These are phyloP conservation scores for Spatula versicolor DNA, from an alignment of 2,797 vertebrate genomes.

Conservation along the genomic window DNA sequence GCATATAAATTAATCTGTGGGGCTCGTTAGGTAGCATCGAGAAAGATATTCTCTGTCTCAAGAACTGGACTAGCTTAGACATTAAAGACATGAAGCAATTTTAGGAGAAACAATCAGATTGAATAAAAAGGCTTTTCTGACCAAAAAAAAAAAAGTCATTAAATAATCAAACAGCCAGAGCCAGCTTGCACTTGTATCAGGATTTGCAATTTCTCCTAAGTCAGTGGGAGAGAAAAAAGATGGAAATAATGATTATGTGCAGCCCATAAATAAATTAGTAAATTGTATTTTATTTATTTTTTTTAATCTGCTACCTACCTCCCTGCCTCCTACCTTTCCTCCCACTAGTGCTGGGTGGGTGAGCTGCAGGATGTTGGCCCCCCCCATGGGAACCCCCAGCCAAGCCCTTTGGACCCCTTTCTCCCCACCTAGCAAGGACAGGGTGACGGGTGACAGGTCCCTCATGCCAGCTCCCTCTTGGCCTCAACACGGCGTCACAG, in stretches of 20 bases:
- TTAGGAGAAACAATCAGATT: conserved; percentile 15
- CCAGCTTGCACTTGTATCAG: background rate
- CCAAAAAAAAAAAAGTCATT: background rate
- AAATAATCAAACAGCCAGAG: background rate
- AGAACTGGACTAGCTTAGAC: background rate
- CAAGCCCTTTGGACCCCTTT: background rate
- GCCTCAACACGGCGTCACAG: fast-evolving
- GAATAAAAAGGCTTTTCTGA: background rate
- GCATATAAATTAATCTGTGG: background rate
- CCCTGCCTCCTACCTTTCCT: background rate
- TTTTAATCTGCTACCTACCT: background rate
- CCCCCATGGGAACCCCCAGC: background rate
- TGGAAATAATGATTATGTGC: background rate
- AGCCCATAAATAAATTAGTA: background rate
- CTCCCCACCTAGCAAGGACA: background rate
- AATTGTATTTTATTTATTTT: background rate
- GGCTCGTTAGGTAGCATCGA: background rate
- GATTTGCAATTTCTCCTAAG: background rate
- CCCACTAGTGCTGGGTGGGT: fast-evolving
- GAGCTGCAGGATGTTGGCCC: background rate
- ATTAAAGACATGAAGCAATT: background rate
- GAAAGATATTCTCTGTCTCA: conserved; percentile 16
- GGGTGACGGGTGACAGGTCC: background rate
- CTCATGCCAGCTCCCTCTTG: background rate
- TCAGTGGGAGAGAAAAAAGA: background rate